phyloP scores from a whole-genome alignment of 2,888 invertebrate species.

The Agonopterix alstromeriana region DNA sequence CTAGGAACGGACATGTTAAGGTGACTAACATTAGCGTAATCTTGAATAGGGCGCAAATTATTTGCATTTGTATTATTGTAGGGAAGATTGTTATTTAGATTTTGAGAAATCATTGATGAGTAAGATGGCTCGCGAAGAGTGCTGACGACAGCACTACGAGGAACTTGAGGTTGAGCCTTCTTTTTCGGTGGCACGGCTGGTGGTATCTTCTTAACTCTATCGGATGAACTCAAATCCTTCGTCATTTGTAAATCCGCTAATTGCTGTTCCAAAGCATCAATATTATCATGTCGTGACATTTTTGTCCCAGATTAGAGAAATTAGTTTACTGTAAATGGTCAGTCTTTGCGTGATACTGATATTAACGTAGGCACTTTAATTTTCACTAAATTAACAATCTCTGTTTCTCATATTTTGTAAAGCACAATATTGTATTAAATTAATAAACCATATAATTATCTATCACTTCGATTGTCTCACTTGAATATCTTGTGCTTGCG shows the following conservation, averaged over 20 bases:
- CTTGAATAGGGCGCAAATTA: conserved; percentile 27
- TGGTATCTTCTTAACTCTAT: conserved; percentile 78
- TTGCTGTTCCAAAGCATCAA: conserved; percentile 83
- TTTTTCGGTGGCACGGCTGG: conserved; percentile 90
- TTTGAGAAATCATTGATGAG: conserved; percentile 73
- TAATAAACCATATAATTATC: no score
- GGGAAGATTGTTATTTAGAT: conserved; percentile 56
- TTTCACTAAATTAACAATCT: no score
- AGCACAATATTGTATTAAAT: no score
- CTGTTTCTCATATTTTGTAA: no score
- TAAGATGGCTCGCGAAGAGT: conserved; percentile 84
- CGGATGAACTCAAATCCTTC: conserved; percentile 50
- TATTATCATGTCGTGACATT: conserved; percentile 66
- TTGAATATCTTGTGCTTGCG: no score
- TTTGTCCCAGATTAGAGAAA: background rate
- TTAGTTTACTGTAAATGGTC: no score
- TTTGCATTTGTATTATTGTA: conserved; percentile 19
- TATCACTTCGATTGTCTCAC: no score
- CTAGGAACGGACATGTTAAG: conserved; percentile 26
- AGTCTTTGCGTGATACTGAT: no score
- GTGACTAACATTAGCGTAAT: conserved; percentile 55
- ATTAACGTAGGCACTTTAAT: no score
- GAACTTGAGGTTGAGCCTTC: conserved; percentile 81
- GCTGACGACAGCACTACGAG: conserved; percentile 84
- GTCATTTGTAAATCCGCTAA: conserved; percentile 81